Percentiles rank a stretch among this genome's conserved stretches.
Evolutionary conservation across 1,140 invertebrate genomes (phyloP).

Genomic region (Neodiprion fabricii): DNA sequence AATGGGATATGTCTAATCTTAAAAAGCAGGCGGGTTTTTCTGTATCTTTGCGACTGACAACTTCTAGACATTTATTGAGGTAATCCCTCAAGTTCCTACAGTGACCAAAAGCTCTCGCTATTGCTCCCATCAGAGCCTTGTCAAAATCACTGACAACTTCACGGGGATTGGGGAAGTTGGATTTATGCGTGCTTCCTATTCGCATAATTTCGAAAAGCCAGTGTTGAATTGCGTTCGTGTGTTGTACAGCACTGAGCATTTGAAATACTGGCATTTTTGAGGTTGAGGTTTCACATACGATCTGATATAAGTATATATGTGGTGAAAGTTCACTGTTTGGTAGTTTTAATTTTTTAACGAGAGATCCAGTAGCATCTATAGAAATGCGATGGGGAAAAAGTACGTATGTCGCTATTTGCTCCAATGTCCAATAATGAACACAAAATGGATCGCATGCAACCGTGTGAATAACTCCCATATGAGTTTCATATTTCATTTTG

Average conservation of each 20-base stretch:
- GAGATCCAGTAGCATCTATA: conserved; percentile 20
- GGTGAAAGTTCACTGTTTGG: conserved; percentile 19
- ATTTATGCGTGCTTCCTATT: background rate
- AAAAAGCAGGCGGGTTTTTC: background rate
- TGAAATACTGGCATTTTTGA: conserved; percentile 17
- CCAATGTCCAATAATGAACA: conserved; percentile 22
- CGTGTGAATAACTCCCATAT: background rate
- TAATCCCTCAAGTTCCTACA: background rate
- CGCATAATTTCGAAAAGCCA: conserved; percentile 19
- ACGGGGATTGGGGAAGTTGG: background rate
- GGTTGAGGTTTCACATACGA: background rate
- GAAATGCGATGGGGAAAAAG: background rate
- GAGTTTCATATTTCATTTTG: conserved; percentile 9
- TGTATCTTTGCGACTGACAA: background rate
- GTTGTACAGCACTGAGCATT: conserved; percentile 13
- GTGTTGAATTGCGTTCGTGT: conserved; percentile 10
- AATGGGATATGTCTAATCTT: background rate
- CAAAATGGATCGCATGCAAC: conserved; percentile 22
- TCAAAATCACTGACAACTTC: background rate
- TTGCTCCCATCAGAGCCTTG: background rate
- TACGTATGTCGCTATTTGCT: conserved; percentile 19
- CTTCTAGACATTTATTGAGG: background rate
- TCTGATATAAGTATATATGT: conserved; percentile 24
- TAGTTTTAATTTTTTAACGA: conserved; percentile 15
- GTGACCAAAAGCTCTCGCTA: background rate